A percentile compares a stretch with the other conserved stretches of the same genome.
phyloP scores from a whole-genome alignment of 2,797 vertebrate genomes.

The Adelosebastes latens region DNA sequence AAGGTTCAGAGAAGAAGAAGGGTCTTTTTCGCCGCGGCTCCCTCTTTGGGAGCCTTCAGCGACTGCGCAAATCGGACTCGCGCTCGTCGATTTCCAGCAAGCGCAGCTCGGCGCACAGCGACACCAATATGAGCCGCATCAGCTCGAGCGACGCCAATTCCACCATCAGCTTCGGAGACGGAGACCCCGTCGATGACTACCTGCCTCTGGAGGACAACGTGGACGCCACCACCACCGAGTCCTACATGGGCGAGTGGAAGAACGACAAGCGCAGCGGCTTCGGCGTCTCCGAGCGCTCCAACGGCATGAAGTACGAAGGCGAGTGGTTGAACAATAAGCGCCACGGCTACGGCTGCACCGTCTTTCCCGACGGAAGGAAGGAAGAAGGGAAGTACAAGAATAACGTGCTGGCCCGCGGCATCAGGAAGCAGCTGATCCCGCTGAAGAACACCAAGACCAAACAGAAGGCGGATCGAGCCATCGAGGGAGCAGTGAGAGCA shows the following conservation, averaged over 20 bases:
- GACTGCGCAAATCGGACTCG: slow-evolving; percentile 93
- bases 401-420: slow-evolving; percentile 91
- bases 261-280: slow-evolving; percentile 95
- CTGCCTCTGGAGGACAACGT: slow-evolving; percentile 90
- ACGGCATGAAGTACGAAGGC: slow-evolving; percentile 96
- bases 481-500: slow-evolving; percentile 91
- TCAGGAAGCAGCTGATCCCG: slow-evolving; percentile 94
- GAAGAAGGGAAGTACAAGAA: slow-evolving; percentile 98
- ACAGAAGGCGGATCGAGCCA: slow-evolving; percentile 94
- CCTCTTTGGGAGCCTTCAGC: slow-evolving; percentile 92
- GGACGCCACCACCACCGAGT: slow-evolving; percentile 95
- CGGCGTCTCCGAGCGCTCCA: slow-evolving; percentile 93
- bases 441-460: slow-evolving; percentile 94
- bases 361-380: slow-evolving; percentile 92
- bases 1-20: slow-evolving; percentile 89
- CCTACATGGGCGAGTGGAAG: slow-evolving; percentile 97
- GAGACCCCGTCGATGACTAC: slow-evolving; percentile 88
- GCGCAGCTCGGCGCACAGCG: slow-evolving; percentile 93
- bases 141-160: slow-evolving; percentile 97
- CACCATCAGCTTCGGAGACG: slow-evolving; percentile 93
- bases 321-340: slow-evolving; percentile 96
- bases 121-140: slow-evolving; percentile 93
- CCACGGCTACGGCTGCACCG: slow-evolving; percentile 94
- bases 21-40: slow-evolving; percentile 94
- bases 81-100: slow-evolving; percentile 96